Conservation (phyloP, 1,140 invertebrate species). For the Teleogryllus occipitalis region DNA sequence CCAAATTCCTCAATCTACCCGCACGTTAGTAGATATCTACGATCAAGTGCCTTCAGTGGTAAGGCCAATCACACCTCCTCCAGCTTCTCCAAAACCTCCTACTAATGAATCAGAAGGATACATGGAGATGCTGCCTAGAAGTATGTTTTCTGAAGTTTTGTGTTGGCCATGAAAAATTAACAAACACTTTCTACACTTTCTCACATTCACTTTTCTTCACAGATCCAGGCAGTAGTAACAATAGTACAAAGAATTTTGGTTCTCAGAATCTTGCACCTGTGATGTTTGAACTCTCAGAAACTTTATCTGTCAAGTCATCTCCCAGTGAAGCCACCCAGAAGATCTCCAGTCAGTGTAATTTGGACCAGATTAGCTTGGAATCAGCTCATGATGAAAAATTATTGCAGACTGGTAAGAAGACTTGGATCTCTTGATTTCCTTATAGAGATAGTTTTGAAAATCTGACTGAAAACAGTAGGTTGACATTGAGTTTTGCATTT, state of each 20-base stretch:
- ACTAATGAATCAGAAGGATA: constrained; percentile 34
- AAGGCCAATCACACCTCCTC: constrained; percentile 30
- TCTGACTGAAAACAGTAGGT: too few species aligned
- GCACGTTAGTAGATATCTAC: constrained; percentile 35
- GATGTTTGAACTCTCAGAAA: neutral
- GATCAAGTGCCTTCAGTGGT: constrained; percentile 40
- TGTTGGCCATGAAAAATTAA: too few species aligned
- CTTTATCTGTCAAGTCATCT: neutral
- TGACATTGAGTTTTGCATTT: too few species aligned
- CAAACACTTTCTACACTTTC: too few species aligned
- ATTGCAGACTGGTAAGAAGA: neutral
- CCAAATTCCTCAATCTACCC: constrained; percentile 27
- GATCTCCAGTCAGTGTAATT: neutral
- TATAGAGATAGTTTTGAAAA: too few species aligned
- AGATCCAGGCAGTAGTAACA: neutral
- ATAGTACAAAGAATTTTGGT: neutral
- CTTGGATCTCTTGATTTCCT: too few species aligned
- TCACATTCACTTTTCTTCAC: neutral
- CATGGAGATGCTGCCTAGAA: constrained; percentile 43
- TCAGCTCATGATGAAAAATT: neutral
- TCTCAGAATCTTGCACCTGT: neutral
- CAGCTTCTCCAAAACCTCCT: constrained; percentile 27
- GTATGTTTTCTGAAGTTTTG: constrained; percentile 27
- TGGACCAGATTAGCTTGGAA: neutral
- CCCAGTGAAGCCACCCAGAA: neutral